Base-by-base conservation (phyloP, 2,888 invertebrate species). In the Acleris laterana region DNA sequence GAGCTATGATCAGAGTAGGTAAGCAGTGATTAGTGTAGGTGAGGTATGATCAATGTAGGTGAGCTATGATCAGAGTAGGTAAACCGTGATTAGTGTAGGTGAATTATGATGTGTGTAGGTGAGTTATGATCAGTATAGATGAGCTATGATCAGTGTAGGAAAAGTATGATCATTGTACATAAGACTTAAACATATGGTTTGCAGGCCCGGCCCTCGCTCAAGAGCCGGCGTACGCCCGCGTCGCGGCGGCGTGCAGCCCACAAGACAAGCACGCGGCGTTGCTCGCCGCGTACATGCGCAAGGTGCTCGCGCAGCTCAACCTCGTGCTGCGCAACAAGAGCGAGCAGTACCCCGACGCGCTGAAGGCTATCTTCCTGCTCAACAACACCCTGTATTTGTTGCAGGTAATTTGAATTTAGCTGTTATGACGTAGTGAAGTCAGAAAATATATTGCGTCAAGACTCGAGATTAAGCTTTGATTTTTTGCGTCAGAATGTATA, bases 381-480 rank as follows among this genome's bases (percentile, higher is more conserved):
- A 99, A 99, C 88, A 99, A 99, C 85, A 98, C 97, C 72, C 96
- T 98, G 84, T 98, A 99, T 81, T 96, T 99, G 69, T 93, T 98
- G n/a, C 98, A 92, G 86, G 93, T 92, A 73, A 25, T 25, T 25
- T 20, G 5, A 9, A 9, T 28, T 17, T 22, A n/a, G n/a, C 44
- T 20, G 59, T 17, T 25, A 25, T 25, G 6, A 25, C 25, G 7
- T 25, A 5, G 25, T 25, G 25, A 25, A 25, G 6, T 7, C 25
- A 7, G 25, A 25, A 7, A 6, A 25, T 0, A 25, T 25, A 25
- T 25, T 25, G 25, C 6, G 1, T 25, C 25, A 6, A 25, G 25
- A 25, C 6, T 25, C 25, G 25, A 25, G 25, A 25, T 25, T 25
- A 25, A 25, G 25, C 25, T 25, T 25, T 25, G 25, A 4, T 25